Evolutionary conservation across 1,140 invertebrate genomes (phyloP).

Genomic region (Lithobius niger): DNA sequence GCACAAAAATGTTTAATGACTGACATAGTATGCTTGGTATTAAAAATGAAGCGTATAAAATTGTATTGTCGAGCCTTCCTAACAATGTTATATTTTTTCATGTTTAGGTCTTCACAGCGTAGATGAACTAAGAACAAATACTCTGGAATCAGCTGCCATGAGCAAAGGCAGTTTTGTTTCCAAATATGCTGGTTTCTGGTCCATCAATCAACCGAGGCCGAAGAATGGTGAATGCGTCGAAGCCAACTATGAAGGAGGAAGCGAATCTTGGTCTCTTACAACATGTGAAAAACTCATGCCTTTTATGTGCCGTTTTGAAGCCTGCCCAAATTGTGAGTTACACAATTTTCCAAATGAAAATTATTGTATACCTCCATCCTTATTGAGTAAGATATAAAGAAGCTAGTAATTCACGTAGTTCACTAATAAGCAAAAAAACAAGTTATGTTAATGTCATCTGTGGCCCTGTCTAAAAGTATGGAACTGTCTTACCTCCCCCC

Average conservation of each 20-base stretch:
- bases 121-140: constrained; percentile 83
- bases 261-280: constrained; percentile 79
- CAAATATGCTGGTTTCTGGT: constrained; percentile 60
- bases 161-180: constrained; percentile 56
- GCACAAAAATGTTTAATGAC: constrained; percentile 36
- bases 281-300: constrained; percentile 86
- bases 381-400: constrained; percentile 1
- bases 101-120: constrained; percentile 63
- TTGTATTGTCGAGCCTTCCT: background rate
- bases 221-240: constrained; percentile 74
- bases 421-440: too few species aligned
- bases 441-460: too few species aligned
- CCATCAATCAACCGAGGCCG: constrained; percentile 62
- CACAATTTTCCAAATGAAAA: background rate
- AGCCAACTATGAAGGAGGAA: constrained; percentile 44
- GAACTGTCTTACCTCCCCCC: too few species aligned
- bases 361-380: background rate
- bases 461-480: too few species aligned
- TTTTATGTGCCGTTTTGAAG: constrained; percentile 79
- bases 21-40: constrained; percentile 38
- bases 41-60: background rate
- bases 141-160: constrained; percentile 80
- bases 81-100: background rate
- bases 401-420: constrained; percentile 1
- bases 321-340: constrained; percentile 66